phyloP scores from a whole-genome alignment of 2,113 vertebrate species.

The Ranitomeya imitator region DNA sequence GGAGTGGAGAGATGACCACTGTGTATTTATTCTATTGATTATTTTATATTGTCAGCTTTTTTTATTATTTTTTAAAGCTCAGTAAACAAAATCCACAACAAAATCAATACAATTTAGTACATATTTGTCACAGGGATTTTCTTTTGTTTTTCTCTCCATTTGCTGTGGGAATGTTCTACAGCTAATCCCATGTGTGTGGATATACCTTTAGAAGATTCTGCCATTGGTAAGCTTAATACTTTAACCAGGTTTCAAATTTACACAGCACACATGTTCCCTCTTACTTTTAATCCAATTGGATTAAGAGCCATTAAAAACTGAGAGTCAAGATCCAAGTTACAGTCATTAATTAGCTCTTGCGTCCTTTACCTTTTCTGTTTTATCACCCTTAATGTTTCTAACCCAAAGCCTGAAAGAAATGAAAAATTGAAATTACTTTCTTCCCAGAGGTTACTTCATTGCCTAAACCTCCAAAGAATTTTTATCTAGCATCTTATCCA shows the following conservation, averaged over 20 bases:
- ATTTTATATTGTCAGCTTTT: no score
- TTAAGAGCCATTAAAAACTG: not conserved
- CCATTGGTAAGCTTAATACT: not conserved
- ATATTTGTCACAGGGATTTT: no score
- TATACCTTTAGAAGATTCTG: not conserved
- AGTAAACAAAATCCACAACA: no score
- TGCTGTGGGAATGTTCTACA: no score
- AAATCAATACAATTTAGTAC: no score
- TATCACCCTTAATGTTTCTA: not conserved
- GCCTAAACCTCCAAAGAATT: constrained; percentile 37
- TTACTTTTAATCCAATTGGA: not conserved
- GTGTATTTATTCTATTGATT: not conserved
- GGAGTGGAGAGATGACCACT: not conserved
- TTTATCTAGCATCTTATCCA: constrained; percentile 11
- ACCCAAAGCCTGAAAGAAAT: not conserved
- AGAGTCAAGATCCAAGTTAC: not conserved
- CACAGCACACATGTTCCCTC: not conserved
- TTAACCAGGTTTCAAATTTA: not conserved
- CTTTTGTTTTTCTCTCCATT: no score
- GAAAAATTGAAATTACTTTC: not conserved
- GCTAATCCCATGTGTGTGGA: no score
- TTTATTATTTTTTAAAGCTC: no score
- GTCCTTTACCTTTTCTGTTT: not conserved
- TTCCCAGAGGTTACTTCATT: constrained; percentile 27
- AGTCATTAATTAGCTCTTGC: not conserved